Base-by-base conservation (phyloP, 2,113 vertebrate species). In the Rhipidura dahli region DNA sequence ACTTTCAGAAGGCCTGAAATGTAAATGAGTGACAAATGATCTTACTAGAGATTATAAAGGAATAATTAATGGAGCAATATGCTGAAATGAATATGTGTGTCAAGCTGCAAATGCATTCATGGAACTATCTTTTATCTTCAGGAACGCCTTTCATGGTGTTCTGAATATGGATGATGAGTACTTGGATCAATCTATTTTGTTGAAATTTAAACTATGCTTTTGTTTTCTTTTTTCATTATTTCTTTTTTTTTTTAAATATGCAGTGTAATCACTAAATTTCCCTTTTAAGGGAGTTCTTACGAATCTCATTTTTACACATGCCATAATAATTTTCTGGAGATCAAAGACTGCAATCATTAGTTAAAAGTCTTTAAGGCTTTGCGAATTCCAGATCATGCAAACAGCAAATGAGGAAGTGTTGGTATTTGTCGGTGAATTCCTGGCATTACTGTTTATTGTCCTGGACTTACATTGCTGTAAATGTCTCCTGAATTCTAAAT, bases 11-110 rank as follows among this genome's bases (percentile, higher is more conserved):
- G 70, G 76, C 84, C 94, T 94, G 87, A 94, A 94, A 92, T 15
- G 24, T 90, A 86, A 94, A 88, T 85, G 91, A 97, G 63, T 94
- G 90, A 90, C 79, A 95, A 91, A 87, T 75, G 44, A 88, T 95
- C 89, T 96, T 91, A n/a, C 69, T 63, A 91, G 92, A 97, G 81
- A 87, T 96, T 93, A 93, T 93, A 93, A 93, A 93, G 82, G 93
- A 97, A 90, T 96, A 97, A 97, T 94, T 97, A 89, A 92, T 94
- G 64, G 92, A 86, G 85, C 91, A 94, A 71, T 96, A 89, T 95
- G 89, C 91, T 96, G 85, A 90, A 91, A 92, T 83, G 61, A 97
- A 87, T 96, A 91, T n/a, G 57, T n/a, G 63, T 86, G 89, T 89
- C 89, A 94, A 70, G 75, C 87, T 95, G 96, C 77, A 94, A 97